Percentiles rank a stretch among this genome's conserved stretches.
Evolutionary conservation across 2,113 vertebrate genomes (phyloP).

Genomic region (Toxostoma redivivum): DNA sequence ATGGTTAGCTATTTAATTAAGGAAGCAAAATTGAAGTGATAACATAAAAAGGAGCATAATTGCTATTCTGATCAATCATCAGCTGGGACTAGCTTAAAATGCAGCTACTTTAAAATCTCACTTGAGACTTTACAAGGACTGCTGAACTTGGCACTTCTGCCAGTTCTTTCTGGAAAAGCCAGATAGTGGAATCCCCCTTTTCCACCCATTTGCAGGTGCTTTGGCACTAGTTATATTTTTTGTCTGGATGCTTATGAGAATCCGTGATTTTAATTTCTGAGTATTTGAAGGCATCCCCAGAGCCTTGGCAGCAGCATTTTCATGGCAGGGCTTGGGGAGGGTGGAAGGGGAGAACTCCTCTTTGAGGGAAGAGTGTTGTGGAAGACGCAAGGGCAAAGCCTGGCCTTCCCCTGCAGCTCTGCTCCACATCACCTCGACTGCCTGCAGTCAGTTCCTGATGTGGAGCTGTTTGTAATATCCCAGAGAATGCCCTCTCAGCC

Average conservation of each 20-base stretch:
- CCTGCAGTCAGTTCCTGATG: not conserved
- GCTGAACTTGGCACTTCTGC: not conserved
- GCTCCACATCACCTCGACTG: accelerated
- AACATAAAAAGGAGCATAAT: not conserved
- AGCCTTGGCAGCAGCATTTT: not conserved
- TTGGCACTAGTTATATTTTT: not conserved
- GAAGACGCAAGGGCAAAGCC: not conserved
- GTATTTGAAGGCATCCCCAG: not conserved
- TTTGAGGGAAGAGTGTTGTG: not conserved
- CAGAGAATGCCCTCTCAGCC: not conserved
- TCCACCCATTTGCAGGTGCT: not conserved
- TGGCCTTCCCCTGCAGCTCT: not conserved
- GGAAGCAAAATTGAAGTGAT: not conserved
- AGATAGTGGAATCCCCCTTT: not conserved
- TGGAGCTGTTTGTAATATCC: not conserved
- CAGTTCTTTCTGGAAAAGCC: not conserved
- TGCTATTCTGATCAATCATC: not conserved
- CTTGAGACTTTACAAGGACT: not conserved
- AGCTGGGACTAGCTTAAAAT: not conserved
- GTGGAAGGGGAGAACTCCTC: not conserved
- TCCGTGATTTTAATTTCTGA: not conserved
- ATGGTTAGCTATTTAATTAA: slow-evolving; percentile 9
- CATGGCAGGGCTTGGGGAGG: accelerated
- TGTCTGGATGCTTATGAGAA: not conserved
- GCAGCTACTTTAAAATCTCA: not conserved